These are phyloP conservation scores for Corythornis vintsioides DNA, from an alignment of 2,113 vertebrate species.

Conservation along the genomic window DNA sequence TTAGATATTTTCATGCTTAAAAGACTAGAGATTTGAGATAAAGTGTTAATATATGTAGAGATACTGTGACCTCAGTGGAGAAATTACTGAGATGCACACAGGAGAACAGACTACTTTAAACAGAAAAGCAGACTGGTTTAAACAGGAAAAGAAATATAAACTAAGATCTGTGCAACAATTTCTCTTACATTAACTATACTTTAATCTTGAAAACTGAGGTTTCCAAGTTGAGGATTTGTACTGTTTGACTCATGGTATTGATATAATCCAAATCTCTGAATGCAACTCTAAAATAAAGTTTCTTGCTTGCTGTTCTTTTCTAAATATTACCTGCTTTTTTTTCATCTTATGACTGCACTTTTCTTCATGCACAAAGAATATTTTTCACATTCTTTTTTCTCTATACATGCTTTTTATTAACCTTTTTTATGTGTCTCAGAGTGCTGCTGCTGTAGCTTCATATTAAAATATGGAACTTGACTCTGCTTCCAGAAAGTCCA, in stretches of 20 bases:
- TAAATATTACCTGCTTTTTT: not conserved
- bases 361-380: not conserved
- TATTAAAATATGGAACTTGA: too few species aligned
- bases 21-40: not conserved
- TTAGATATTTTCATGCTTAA: not conserved
- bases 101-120: not conserved
- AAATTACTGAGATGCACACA: not conserved
- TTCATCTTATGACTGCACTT: constrained; percentile 8
- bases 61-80: not conserved
- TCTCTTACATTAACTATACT: not conserved
- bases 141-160: not conserved
- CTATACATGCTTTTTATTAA: not conserved
- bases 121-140: not conserved
- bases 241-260: not conserved
- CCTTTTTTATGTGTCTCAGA: too few species aligned
- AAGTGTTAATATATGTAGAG: not conserved
- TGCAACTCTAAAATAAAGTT: not conserved
- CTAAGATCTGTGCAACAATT: not conserved
- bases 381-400: not conserved
- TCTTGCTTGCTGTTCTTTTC: not conserved
- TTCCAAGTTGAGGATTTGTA: not conserved
- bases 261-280: constrained; percentile 28
- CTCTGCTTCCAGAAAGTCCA: too few species aligned
- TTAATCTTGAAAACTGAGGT: not conserved
- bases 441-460: too few species aligned